A percentile compares a stretch with the other conserved stretches of the same genome.
These are phyloP conservation scores for Phrynocephalus vlangalii DNA, from an alignment of 2,797 vertebrate genomes.

Conservation along the genomic window DNA sequence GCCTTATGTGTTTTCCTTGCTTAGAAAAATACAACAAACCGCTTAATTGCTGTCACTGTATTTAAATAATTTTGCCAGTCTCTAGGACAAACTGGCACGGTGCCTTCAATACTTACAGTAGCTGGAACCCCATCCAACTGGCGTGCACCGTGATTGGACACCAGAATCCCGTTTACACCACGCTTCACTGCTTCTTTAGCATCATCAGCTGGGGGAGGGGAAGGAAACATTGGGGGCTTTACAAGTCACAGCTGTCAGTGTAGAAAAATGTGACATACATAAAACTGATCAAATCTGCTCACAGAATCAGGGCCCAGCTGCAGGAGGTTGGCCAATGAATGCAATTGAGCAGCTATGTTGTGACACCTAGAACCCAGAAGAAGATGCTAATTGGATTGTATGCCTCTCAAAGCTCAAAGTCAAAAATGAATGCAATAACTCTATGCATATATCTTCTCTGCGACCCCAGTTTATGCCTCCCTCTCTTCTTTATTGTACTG, in stretches of 20 bases:
- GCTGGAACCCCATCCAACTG: slow-evolving; percentile 91
- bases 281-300: background rate
- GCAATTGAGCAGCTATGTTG: background rate
- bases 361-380: background rate
- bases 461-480: too few relatives aligned
- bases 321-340: background rate
- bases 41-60: background rate
- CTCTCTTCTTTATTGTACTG: too few relatives aligned
- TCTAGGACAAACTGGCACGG: background rate
- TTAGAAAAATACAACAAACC: background rate
- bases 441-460: too few relatives aligned
- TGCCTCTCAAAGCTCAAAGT: slow-evolving; percentile 32
- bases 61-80: background rate
- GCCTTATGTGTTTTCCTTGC: background rate
- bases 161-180: slow-evolving; percentile 86
- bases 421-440: too few relatives aligned
- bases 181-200: slow-evolving; percentile 83
- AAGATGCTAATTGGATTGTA: background rate
- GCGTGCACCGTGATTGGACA: slow-evolving; percentile 91
- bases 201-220: slow-evolving; percentile 82
- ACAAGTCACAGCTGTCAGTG: background rate
- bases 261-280: slow-evolving; percentile 22
- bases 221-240: background rate
- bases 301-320: background rate
- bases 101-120: slow-evolving; percentile 80